A percentile compares a stretch with the other conserved stretches of the same genome.
Conservation (phyloP, 1,140 invertebrate species). For the Condylostylus longicornis region DNA sequence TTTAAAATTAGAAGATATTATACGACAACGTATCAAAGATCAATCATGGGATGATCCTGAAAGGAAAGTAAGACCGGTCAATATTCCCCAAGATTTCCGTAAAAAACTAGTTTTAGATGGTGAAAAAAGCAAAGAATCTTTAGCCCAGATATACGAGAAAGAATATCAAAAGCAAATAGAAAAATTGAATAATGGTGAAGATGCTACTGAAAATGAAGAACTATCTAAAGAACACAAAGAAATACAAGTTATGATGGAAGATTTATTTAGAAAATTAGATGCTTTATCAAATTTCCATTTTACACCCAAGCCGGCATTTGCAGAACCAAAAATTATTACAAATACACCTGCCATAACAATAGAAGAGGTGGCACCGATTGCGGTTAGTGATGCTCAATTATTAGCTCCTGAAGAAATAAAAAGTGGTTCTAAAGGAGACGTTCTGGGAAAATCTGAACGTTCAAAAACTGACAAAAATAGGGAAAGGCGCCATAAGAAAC, state of each 20-base stretch:
- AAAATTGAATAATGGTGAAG: slow-evolving; percentile 37
- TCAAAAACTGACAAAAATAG: slow-evolving; percentile 78
- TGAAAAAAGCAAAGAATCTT: slow-evolving; percentile 87
- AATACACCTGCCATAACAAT: slow-evolving; percentile 83
- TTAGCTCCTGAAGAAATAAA: slow-evolving; percentile 91
- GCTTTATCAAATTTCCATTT: slow-evolving; percentile 88
- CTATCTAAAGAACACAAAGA: slow-evolving; percentile 56
- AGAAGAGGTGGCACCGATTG: slow-evolving; percentile 90
- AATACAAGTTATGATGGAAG: slow-evolving; percentile 60
- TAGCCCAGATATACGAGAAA: slow-evolving; percentile 90
- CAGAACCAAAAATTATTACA: slow-evolving; percentile 80
- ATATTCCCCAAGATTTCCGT: slow-evolving; percentile 73
- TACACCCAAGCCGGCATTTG: slow-evolving; percentile 68
- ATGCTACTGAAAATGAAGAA: slow-evolving; percentile 46
- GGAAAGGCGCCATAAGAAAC: slow-evolving; percentile 75
- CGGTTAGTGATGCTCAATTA: slow-evolving; percentile 65
- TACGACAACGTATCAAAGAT: slow-evolving; percentile 82
- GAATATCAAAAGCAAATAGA: slow-evolving; percentile 76
- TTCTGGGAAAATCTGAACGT: slow-evolving; percentile 66
- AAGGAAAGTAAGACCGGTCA: slow-evolving; percentile 72
- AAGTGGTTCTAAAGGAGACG: slow-evolving; percentile 56
- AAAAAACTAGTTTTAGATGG: slow-evolving; percentile 83
- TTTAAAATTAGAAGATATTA: slow-evolving; percentile 75
- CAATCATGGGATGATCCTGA: slow-evolving; percentile 91
- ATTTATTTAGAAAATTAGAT: slow-evolving; percentile 77